Base-by-base conservation (phyloP, 2,888 invertebrate species). In the Cosmorhoe ocellata region DNA sequence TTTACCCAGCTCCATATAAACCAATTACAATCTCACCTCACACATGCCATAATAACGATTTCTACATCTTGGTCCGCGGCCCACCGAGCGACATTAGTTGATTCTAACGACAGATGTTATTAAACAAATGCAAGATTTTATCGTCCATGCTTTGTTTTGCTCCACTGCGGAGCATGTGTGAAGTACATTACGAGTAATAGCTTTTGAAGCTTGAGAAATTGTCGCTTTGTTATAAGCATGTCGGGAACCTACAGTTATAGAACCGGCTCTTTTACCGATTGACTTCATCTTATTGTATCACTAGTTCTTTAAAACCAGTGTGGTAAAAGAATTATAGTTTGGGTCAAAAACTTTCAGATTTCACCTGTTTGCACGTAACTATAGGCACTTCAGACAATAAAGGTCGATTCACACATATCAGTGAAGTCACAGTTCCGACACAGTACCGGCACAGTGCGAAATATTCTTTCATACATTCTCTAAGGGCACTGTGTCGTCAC, bases 81-180 rank as follows among this genome's bases (percentile, higher is more conserved):
- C 71, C 61, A 67, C 68, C 64, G 34, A 56, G 60, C 72, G 74
- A 81, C 86, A 83, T 82, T 79, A 83, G 79, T 78, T 79, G 77
- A 76, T 79, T 79, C 76, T 85, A 87, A 89, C 81, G 86, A 85
- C 81, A 69, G 69, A 75, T 76, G 84, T 78, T 87, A 87, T 87
- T 87, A 88, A 81, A 83, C 84, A 84, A 88, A 82, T 82, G 83
- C 58, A 72, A 82, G 83, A 86, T 89, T 81, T 83, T 89, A 87
- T 87, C 84, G 69, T 71, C 61, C 63, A 62, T 67, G 67, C 73
- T 75, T 79, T 79, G 76, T 76, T 82, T 80, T 81, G 80, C 83
- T 83, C 78, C 69, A 64, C 61, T 68, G 63, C 58, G 66, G 64
- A 59, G 67, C 59, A 47, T 59, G 69, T 76, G 79, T 81, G 83